These are phyloP conservation scores for Zapornia atra DNA, from an alignment of 2,113 vertebrate species.

Conservation along the genomic window DNA sequence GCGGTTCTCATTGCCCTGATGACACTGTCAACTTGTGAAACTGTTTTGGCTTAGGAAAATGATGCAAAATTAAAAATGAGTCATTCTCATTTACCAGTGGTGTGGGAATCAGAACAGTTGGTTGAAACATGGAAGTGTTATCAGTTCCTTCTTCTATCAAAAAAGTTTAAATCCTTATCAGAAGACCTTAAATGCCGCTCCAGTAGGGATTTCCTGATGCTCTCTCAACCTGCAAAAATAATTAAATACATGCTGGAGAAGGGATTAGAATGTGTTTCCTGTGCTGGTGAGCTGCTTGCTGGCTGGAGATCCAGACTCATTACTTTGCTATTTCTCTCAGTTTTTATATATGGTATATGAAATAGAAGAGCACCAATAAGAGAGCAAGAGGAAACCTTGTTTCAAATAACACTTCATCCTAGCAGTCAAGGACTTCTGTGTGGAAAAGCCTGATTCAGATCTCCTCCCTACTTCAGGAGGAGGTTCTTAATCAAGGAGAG, in stretches of 20 bases:
- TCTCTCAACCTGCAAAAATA: neutral
- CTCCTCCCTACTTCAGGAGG: neutral
- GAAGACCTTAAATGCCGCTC: neutral
- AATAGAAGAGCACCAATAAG: neutral
- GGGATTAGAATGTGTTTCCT: neutral
- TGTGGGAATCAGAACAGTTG: neutral
- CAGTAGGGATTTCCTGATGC: neutral
- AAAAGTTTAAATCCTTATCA: neutral
- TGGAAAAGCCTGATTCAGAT: neutral
- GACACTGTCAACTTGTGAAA: neutral
- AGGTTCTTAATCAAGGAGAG: neutral
- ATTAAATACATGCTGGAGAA: neutral
- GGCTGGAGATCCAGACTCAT: neutral
- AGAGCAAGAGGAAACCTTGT: neutral
- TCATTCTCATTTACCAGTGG: neutral
- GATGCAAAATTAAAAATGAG: neutral
- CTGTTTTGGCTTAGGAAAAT: neutral
- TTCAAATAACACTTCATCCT: neutral
- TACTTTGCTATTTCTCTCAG: neutral
- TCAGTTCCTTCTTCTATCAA: neutral
- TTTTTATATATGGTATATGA: neutral
- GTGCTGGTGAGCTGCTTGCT: neutral
- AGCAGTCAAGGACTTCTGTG: neutral
- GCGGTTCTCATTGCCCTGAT: neutral
- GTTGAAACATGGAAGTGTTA: neutral